A percentile compares a stretch with the other conserved stretches of the same genome.
phyloP scores from a whole-genome alignment of 1,140 invertebrate species.

The Trachelipus rathkii region DNA sequence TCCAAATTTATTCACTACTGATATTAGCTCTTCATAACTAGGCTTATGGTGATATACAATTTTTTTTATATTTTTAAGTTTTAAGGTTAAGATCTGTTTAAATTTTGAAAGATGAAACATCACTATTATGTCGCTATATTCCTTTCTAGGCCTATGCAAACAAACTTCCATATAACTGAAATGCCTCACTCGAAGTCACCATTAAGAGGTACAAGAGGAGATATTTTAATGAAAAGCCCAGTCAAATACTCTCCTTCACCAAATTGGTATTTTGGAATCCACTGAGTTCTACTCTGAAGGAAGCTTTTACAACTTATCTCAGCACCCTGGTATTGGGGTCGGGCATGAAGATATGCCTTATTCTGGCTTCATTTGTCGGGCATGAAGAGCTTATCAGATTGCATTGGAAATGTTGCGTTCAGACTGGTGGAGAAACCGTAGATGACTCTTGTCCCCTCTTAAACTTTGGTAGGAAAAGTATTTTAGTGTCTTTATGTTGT shows the following conservation, averaged over 20 bases:
- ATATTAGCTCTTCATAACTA: too few species aligned
- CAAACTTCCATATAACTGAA: slow-evolving; percentile 56
- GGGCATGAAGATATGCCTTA: slow-evolving; percentile 53
- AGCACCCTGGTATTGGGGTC: slow-evolving; percentile 50
- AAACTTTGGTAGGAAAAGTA: slow-evolving; percentile 25
- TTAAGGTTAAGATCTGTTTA: too few species aligned
- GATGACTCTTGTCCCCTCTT: slow-evolving; percentile 70
- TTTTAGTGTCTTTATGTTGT: too few species aligned
- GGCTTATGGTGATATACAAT: too few species aligned
- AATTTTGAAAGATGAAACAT: slow-evolving; percentile 32
- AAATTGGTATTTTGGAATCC: slow-evolving; percentile 91
- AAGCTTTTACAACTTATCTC: slow-evolving; percentile 64
- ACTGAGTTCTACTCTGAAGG: slow-evolving; percentile 62
- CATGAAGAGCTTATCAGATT: slow-evolving; percentile 67
- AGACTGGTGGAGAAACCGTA: slow-evolving; percentile 66
- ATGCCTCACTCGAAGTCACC: slow-evolving; percentile 60
- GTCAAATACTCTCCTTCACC: slow-evolving; percentile 88
- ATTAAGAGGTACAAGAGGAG: slow-evolving; percentile 78
- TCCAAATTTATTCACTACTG: too few species aligned
- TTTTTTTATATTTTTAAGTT: too few species aligned
- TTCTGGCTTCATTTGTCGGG: slow-evolving; percentile 58
- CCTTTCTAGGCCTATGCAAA: slow-evolving; percentile 53
- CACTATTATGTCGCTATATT: slow-evolving; percentile 47
- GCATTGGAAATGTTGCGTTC: slow-evolving; percentile 84
- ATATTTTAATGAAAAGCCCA: slow-evolving; percentile 76